Conservation (phyloP, 2,797 vertebrate genomes). For the Mycteria americana region DNA sequence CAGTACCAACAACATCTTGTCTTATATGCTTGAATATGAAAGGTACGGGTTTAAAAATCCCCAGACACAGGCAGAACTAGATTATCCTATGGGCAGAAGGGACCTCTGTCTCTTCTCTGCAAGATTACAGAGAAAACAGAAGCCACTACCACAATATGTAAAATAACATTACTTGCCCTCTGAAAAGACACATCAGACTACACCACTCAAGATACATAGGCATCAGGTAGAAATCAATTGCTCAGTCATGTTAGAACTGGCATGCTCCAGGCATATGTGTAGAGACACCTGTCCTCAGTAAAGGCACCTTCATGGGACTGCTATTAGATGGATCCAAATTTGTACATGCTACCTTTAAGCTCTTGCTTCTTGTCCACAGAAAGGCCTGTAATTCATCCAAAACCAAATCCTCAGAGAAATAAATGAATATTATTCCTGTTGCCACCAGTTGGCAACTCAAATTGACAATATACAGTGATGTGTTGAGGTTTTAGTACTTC, state of each 20-base stretch:
- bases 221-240: neutral
- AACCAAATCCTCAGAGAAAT: neutral
- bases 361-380: neutral
- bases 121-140: neutral
- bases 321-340: neutral
- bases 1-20: neutral
- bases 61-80: neutral
- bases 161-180: neutral
- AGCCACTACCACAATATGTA: accelerated
- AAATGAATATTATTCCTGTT: neutral
- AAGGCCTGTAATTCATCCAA: neutral
- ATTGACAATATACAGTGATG: neutral
- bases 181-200: neutral
- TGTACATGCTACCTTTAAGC: neutral
- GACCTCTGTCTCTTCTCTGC: neutral
- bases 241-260: neutral
- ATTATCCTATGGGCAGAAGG: neutral
- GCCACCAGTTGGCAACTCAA: neutral
- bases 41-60: neutral
- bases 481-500: neutral
- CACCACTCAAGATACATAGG: neutral
- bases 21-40: neutral
- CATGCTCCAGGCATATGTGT: accelerated
- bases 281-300: neutral
- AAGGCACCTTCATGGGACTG: neutral